These are phyloP conservation scores for Lepidocyrtoides sp. DNA, from an alignment of 2,888 invertebrate species.

Conservation along the genomic window DNA sequence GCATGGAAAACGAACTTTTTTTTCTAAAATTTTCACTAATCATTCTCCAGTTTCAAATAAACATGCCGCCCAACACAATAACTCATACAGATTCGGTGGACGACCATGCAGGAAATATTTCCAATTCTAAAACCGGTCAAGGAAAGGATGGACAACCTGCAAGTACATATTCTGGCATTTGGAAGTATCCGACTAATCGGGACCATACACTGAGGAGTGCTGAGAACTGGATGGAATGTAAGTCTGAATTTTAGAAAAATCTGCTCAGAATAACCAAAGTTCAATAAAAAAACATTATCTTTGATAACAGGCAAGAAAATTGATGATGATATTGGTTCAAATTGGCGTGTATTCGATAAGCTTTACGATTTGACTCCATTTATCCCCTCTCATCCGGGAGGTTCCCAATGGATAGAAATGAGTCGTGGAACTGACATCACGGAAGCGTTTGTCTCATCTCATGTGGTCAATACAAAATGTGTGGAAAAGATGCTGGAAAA, in stretches of 20 bases:
- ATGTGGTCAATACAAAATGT: slow-evolving; percentile 88
- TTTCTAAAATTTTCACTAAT: too few species aligned
- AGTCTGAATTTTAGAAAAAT: too few species aligned
- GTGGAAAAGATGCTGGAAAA: slow-evolving; percentile 89
- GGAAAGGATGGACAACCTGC: slow-evolving; percentile 1
- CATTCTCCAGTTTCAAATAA: too few species aligned
- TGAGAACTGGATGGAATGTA: slow-evolving; percentile 88
- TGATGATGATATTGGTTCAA: slow-evolving; percentile 82
- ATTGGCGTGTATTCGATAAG: slow-evolving; percentile 85
- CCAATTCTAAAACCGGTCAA: too few species aligned
- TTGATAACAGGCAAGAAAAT: slow-evolving; percentile 76
- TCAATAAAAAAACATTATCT: too few species aligned
- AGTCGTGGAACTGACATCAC: slow-evolving; percentile 91
- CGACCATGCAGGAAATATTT: too few species aligned
- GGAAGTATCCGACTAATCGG: slow-evolving; percentile 88
- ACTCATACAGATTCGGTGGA: too few species aligned
- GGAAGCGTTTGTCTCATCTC: slow-evolving; percentile 92
- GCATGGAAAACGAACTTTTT: too few species aligned
- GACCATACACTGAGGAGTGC: slow-evolving; percentile 87
- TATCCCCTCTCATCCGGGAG: slow-evolving; percentile 88
- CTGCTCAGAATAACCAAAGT: too few species aligned
- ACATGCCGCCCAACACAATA: too few species aligned
- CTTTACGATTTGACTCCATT: slow-evolving; percentile 89
- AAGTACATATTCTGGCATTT: slow-evolving; percentile 86
- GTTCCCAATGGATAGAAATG: slow-evolving; percentile 85